Percentiles rank a stretch among this genome's conserved stretches.
Conservation (phyloP, 2,113 vertebrate species). For the Ciconia maguari region DNA sequence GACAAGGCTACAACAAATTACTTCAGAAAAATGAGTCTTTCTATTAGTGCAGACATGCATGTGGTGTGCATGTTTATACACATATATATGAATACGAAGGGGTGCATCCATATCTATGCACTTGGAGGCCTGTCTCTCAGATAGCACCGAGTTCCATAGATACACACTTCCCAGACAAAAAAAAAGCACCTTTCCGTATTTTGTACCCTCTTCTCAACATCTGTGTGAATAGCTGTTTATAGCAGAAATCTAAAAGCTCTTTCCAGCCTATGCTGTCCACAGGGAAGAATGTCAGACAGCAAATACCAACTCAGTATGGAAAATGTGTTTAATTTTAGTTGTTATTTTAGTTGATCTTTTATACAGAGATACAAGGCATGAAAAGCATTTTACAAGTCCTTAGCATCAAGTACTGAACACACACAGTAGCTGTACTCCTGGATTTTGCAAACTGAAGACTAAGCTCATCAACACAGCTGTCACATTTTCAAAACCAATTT, state of each 20-base stretch:
- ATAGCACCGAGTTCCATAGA: not conserved
- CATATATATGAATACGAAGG: not conserved
- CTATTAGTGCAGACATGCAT: not conserved
- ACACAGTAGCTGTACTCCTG: not conserved
- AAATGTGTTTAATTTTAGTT: not conserved
- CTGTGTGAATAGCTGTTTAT: not conserved
- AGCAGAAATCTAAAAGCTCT: not conserved
- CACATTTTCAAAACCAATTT: not conserved
- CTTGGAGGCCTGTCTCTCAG: not conserved
- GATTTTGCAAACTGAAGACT: not conserved
- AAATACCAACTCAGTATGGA: not conserved
- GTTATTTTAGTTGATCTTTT: not conserved
- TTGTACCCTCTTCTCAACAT: not conserved
- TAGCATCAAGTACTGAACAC: not conserved
- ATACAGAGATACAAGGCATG: not conserved
- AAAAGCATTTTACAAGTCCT: not conserved
- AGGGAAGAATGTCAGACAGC: not conserved
- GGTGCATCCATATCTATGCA: not conserved
- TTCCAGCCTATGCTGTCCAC: not conserved
- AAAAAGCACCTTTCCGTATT: not conserved
- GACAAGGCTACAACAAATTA: not conserved
- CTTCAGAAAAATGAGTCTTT: not conserved
- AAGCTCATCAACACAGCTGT: not conserved
- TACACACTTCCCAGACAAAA: not conserved
- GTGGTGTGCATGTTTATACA: not conserved